Evolutionary conservation across 2,797 vertebrate species (phyloP).

Genomic region (Alosa sapidissima): DNA sequence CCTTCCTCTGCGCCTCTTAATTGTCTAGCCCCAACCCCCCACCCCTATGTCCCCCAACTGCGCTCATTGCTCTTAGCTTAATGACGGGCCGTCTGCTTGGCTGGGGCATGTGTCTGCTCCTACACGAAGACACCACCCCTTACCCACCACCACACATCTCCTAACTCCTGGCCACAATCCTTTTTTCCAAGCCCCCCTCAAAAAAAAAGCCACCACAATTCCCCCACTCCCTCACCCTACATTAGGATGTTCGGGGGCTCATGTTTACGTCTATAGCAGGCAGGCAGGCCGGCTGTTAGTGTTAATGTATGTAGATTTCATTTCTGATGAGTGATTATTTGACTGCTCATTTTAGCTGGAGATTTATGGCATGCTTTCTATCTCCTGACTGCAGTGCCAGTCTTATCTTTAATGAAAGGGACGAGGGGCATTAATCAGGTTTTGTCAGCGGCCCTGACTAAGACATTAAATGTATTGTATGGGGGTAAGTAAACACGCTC

Average conservation of each 20-base stretch:
- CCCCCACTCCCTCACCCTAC: conserved; percentile 44
- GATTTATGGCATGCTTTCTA: conserved; percentile 99
- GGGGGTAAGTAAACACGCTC: conserved; percentile 99
- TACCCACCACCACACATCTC: not conserved
- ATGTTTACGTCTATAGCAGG: conserved; percentile 69
- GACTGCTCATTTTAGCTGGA: conserved; percentile 98
- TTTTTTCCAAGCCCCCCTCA: not conserved
- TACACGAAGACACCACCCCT: conserved; percentile 30
- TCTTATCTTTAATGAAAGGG: conserved; percentile 99
- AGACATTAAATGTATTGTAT: conserved; percentile 99
- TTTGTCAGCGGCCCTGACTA: conserved; percentile 98
- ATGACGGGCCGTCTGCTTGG: conserved; percentile 88
- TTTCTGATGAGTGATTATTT: conserved; percentile 99
- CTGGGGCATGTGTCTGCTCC: conserved; percentile 81
- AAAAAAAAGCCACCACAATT: conserved; percentile 2
- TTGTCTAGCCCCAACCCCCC: conserved; percentile 72
- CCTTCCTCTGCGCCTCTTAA: conserved; percentile 96
- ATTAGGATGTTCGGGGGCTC: conserved; percentile 78
- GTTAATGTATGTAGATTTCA: conserved; percentile 99
- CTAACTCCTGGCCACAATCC: not conserved
- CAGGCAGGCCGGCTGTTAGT: conserved; percentile 79
- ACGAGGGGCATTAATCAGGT: conserved; percentile 99
- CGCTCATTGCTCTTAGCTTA: conserved; percentile 94
- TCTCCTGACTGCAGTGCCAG: conserved; percentile 99
- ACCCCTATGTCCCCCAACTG: conserved; percentile 56